Conservation (phyloP, 2,888 invertebrate genomes). For the Coelinius sp. region DNA sequence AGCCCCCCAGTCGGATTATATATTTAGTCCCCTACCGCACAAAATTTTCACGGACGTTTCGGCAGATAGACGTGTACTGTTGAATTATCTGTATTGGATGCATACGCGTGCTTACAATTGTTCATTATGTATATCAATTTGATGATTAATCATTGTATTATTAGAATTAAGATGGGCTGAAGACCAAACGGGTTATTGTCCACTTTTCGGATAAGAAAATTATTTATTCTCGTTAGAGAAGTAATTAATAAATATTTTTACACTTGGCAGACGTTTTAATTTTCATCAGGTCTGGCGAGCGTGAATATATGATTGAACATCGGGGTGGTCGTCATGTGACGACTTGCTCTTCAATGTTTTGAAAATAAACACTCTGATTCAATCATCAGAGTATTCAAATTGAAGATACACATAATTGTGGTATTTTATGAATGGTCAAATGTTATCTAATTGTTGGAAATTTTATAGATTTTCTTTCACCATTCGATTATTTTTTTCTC, state of each 20-base stretch:
- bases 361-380: too few species aligned
- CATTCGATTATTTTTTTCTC: not conserved
- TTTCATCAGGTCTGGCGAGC: not conserved
- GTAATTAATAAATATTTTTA: slow-evolving; percentile 37
- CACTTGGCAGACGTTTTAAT: slow-evolving; percentile 6
- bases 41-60: slow-evolving; percentile 39
- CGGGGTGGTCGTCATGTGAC: not conserved
- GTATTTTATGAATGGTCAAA: not conserved
- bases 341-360: not conserved
- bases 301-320: slow-evolving; percentile 11
- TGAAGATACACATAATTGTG: not conserved
- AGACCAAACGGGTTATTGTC: slow-evolving; percentile 33
- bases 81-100: not conserved
- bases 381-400: too few species aligned
- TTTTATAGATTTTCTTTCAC: not conserved
- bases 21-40: slow-evolving; percentile 45
- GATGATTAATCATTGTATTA: slow-evolving; percentile 27
- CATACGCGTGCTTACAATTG: slow-evolving; percentile 8
- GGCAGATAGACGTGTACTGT: slow-evolving; percentile 26
- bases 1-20: slow-evolving; percentile 42
- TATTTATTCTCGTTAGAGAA: slow-evolving; percentile 11
- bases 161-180: slow-evolving; percentile 38
- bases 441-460: not conserved
- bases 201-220: slow-evolving; percentile 4
- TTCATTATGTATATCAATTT: slow-evolving; percentile 5